phyloP scores from a whole-genome alignment of 2,888 invertebrate genomes.

The Heteropelma amictum region DNA sequence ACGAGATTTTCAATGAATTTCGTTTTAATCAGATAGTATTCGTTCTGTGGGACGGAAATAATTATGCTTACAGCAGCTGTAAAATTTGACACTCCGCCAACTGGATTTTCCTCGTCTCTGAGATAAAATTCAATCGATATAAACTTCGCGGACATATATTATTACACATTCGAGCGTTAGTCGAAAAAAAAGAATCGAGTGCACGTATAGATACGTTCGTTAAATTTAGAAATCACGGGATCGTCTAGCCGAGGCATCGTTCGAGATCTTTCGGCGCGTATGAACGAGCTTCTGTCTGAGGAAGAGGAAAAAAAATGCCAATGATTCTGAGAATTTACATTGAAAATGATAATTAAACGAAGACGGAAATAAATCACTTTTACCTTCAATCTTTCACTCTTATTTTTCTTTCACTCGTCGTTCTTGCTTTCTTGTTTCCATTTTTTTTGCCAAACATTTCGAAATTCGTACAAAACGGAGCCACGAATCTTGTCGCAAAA shows the following conservation, averaged over 20 bases:
- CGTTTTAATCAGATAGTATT: not conserved
- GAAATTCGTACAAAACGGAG: no score
- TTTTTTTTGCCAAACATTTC: no score
- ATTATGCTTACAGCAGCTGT: not conserved
- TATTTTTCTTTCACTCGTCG: no score
- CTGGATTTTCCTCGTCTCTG: not conserved
- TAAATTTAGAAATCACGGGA: constrained; percentile 33
- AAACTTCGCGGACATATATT: not conserved
- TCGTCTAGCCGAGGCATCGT: constrained; percentile 14
- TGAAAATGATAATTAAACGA: not conserved
- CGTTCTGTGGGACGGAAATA: not conserved
- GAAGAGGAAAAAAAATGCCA: not conserved
- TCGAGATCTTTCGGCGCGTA: constrained; percentile 17
- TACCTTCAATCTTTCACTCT: not conserved
- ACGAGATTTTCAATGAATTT: not conserved
- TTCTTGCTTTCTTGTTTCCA: no score
- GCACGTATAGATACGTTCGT: constrained; percentile 2
- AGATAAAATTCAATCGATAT: constrained; percentile 11
- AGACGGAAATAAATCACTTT: not conserved
- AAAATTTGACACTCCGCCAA: constrained; percentile 14
- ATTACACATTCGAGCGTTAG: not conserved
- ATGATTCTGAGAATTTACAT: no score
- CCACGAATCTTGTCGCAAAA: no score
- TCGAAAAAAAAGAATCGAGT: constrained; percentile 12
- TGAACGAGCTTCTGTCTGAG: not conserved